phyloP scores from a whole-genome alignment of 2,797 vertebrate species.

The Argya squamiceps region DNA sequence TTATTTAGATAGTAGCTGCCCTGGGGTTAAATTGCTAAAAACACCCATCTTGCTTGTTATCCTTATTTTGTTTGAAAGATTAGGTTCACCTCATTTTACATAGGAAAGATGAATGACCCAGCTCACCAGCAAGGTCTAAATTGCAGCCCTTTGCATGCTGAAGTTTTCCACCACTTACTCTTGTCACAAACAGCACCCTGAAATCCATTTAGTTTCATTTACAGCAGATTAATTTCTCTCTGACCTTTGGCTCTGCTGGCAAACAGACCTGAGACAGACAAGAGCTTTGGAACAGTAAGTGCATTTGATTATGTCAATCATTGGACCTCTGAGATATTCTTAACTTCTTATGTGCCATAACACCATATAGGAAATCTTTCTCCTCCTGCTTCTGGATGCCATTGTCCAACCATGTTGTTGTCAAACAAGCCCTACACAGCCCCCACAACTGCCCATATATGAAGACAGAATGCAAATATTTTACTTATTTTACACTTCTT shows the following conservation, averaged over 20 bases:
- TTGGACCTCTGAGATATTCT: background rate
- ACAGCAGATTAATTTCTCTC: conserved; percentile 69
- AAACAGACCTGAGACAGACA: conserved; percentile 28
- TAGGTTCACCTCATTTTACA: conserved; percentile 41
- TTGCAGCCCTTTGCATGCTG: conserved; percentile 46
- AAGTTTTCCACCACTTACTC: conserved; percentile 46
- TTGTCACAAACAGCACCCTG: conserved; percentile 52
- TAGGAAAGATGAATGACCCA: conserved; percentile 52
- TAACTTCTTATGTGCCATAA: background rate
- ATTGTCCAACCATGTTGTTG: background rate
- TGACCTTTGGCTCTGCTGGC: conserved; percentile 55
- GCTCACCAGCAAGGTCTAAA: conserved; percentile 31
- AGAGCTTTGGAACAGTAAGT: conserved; percentile 22
- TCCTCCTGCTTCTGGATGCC: background rate
- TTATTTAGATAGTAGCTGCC: conserved; percentile 45
- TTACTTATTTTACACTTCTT: background rate
- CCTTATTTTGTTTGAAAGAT: conserved; percentile 45
- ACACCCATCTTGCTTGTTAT: background rate
- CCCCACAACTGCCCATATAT: background rate
- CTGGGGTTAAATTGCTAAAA: conserved; percentile 54
- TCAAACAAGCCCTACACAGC: background rate
- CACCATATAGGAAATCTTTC: background rate
- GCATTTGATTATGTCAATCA: conserved; percentile 55
- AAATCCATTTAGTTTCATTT: conserved; percentile 71
- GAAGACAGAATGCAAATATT: background rate